Evolutionary conservation across 2,797 vertebrate species (phyloP), one percentile per base, ranked within the genome.

Genomic region (Alcedo atthis): DNA sequence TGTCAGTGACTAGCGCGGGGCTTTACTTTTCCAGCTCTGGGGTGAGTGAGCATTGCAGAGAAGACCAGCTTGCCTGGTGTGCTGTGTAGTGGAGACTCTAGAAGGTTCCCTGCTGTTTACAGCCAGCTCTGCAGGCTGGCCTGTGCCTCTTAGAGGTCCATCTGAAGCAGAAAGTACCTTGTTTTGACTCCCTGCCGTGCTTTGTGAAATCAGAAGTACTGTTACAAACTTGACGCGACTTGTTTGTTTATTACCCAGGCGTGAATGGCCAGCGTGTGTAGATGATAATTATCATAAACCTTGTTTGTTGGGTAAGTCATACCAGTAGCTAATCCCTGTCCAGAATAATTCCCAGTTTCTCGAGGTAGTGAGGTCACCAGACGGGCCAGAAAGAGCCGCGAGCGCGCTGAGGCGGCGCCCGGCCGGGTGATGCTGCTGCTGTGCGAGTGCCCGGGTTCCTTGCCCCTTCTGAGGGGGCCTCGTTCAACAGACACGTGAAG

Each of bases 181-280:
- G 87, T 43, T 90, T 91, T 83, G 85, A 89, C 67, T 83, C 76
- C 61, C 26, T 67, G 74, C 8, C 0, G 6, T 0, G 2, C 91
- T 94, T 94, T 94, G 83, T 86, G 92, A 92, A 91, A 94, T 92
- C 78, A 84, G 7, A 74, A 79, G 69, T 82, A 48, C 91, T 89
- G 86, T 93, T 91, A 87, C 87, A 81, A 80, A 91, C 68, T 62
- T 95, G 93, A 87, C 82, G 87, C 90, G 95, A 92, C 93, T 89
- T 95, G 89, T 81, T 63, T 82, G 58, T 89, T 66, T 84, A 62
- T 95, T 94, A 49, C 68, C 57, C 42, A 78, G 85, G 81, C 79
- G 46, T 94, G 90, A 94, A 92, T 80, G 89, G 71, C 92, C 79
- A 78, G 49, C 62, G 87, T 10, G 0, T 30, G 30, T 66, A 83